A percentile compares a stretch with the other conserved stretches of the same genome.
phyloP scores from a whole-genome alignment of 2,888 invertebrate species.

The Rambutsinella grinnellia region DNA sequence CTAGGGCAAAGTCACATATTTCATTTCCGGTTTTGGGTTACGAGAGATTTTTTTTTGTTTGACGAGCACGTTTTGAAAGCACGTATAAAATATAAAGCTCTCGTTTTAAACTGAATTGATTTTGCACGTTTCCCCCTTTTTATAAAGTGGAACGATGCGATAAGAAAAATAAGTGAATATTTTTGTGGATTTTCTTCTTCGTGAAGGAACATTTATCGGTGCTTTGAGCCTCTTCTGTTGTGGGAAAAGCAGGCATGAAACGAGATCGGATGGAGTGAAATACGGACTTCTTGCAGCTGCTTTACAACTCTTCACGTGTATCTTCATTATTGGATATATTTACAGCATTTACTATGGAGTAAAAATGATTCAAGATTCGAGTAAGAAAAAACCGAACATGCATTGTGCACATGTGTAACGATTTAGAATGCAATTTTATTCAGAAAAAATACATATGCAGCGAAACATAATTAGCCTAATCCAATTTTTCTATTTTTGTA shows the following conservation, averaged over 20 bases:
- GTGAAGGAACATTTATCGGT: constrained; percentile 64
- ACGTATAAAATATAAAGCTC: too few species aligned
- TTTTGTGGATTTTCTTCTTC: not conserved
- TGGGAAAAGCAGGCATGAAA: constrained; percentile 62
- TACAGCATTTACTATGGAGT: constrained; percentile 65
- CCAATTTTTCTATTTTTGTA: constrained; percentile 7
- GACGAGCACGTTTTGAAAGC: too few species aligned
- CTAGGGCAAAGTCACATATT: too few species aligned
- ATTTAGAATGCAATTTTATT: not conserved
- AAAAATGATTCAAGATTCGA: constrained; percentile 64
- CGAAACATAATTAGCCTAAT: constrained; percentile 7
- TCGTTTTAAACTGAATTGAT: not conserved
- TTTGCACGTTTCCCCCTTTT: not conserved
- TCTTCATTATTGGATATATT: constrained; percentile 64
- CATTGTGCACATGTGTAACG: not conserved
- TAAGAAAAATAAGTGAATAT: not conserved
- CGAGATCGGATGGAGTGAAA: constrained; percentile 55
- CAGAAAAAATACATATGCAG: not conserved
- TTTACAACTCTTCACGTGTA: constrained; percentile 56
- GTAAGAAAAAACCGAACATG: constrained; percentile 57
- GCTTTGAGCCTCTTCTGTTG: constrained; percentile 61
- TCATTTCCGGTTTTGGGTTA: too few species aligned
- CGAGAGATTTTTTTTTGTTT: too few species aligned
- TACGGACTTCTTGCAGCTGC: constrained; percentile 64
- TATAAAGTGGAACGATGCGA: not conserved